phyloP scores from a whole-genome alignment of 2,888 invertebrate species.

The Cyrtodaria siliqua region DNA sequence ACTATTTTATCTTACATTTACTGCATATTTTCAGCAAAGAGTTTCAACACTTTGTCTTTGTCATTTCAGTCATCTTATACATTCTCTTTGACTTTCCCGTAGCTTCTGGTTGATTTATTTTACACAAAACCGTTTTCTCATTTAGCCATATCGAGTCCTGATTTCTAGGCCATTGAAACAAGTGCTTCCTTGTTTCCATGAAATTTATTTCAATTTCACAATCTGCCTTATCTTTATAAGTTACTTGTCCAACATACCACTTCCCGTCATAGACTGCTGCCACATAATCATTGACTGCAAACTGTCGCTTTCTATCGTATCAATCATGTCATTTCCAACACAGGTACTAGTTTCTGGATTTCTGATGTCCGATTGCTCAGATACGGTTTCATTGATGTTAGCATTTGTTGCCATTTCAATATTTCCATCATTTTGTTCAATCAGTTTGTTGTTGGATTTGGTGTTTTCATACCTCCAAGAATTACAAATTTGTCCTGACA shows the following conservation, averaged over 20 bases:
- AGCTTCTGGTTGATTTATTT: slow-evolving; percentile 1
- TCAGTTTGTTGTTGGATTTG: neutral
- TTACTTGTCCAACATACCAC: slow-evolving; percentile 22
- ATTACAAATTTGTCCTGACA: neutral
- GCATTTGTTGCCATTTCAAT: neutral
- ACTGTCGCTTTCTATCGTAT: slow-evolving; percentile 2
- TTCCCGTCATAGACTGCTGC: slow-evolving; percentile 18
- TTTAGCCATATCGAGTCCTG: slow-evolving; percentile 17
- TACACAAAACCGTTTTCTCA: neutral
- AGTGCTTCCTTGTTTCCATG: slow-evolving; percentile 13
- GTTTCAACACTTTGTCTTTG: slow-evolving; percentile 1
- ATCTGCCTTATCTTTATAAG: slow-evolving; percentile 19
- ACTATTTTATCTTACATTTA: no score
- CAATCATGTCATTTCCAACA: neutral
- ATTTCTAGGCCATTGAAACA: slow-evolving; percentile 26
- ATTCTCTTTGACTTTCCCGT: slow-evolving; percentile 20
- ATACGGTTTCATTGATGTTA: neutral
- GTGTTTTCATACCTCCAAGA: slow-evolving; percentile 4
- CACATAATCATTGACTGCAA: slow-evolving; percentile 23
- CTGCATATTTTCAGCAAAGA: no score
- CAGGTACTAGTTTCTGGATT: neutral
- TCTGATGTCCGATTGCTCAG: neutral
- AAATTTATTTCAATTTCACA: slow-evolving; percentile 21
- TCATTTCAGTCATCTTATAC: slow-evolving; percentile 7
- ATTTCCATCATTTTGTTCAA: neutral